These are phyloP conservation scores for Lithophane semibrunnea DNA, from an alignment of 2,888 invertebrate genomes.

Conservation along the genomic window DNA sequence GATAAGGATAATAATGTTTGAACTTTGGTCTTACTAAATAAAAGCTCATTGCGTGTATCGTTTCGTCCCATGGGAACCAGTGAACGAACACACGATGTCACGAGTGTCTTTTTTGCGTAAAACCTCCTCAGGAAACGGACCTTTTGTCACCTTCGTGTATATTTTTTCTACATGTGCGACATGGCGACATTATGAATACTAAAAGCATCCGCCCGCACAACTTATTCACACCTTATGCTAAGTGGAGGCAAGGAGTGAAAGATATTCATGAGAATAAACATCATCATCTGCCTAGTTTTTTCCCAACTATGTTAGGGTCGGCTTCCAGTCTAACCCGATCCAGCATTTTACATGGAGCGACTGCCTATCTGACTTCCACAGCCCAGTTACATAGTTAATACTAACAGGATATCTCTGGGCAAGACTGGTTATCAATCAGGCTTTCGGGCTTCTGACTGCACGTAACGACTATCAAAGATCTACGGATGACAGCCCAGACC, in stretches of 20 bases:
- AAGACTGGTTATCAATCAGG: neutral
- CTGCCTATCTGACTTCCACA: neutral
- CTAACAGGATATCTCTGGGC: neutral
- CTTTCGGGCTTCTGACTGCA: neutral
- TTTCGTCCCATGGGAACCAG: slow-evolving; percentile 37
- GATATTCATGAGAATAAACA: slow-evolving; percentile 8
- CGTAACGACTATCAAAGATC: neutral
- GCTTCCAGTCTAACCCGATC: neutral
- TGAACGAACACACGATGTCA: slow-evolving; percentile 1
- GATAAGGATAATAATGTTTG: neutral
- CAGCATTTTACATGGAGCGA: neutral
- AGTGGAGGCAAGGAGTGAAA: slow-evolving; percentile 11
- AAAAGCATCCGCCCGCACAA: slow-evolving; percentile 58
- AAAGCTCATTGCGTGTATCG: slow-evolving; percentile 17
- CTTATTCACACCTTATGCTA: slow-evolving; percentile 50
- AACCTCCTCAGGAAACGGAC: slow-evolving; percentile 43
- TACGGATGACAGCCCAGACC: neutral
- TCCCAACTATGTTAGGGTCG: neutral
- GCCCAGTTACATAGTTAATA: neutral
- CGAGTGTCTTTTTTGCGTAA: slow-evolving; percentile 45
- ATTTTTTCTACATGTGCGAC: slow-evolving; percentile 55
- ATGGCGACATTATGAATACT: slow-evolving; percentile 62
- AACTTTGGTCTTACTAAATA: neutral
- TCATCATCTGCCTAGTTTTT: neutral
- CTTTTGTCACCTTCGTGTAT: slow-evolving; percentile 47